A percentile compares a stretch with the other conserved stretches of the same genome.
These are phyloP conservation scores for Benthosema pterotum DNA, from an alignment of 2,797 vertebrate genomes.

Conservation along the genomic window DNA sequence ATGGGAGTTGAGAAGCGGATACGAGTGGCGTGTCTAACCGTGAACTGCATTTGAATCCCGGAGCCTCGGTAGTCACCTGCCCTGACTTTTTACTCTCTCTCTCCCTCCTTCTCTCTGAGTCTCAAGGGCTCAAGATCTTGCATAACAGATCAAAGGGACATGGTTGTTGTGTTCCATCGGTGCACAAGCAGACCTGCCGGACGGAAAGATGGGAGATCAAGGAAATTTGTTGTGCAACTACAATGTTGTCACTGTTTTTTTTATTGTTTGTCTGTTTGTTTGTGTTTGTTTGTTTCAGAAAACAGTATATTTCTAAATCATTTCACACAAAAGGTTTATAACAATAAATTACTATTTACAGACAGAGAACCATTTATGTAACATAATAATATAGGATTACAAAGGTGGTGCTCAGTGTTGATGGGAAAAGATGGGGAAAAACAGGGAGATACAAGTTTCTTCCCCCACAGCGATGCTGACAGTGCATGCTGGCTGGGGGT, in stretches of 20 bases:
- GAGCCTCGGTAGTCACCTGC: constrained; percentile 33
- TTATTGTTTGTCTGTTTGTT: no score
- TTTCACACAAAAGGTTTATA: no score
- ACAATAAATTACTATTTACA: no score
- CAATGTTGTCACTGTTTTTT: no score
- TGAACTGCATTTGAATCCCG: constrained; percentile 57
- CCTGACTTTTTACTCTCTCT: constrained; percentile 24
- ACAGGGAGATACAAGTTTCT: no score
- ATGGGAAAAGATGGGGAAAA: no score
- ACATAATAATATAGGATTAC: no score
- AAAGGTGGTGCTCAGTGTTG: no score
- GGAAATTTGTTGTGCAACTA: background rate
- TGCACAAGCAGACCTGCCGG: background rate
- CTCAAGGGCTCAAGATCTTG: constrained; percentile 1
- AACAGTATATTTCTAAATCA: no score
- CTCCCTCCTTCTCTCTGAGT: background rate
- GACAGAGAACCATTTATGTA: no score
- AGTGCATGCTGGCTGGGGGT: background rate
- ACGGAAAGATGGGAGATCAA: background rate
- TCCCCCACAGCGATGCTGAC: background rate
- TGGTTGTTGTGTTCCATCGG: constrained; percentile 9
- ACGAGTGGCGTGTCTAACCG: constrained; percentile 17
- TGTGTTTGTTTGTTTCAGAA: no score
- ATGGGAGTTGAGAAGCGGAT: constrained; percentile 50
- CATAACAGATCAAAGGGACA: constrained; percentile 21